Evolutionary conservation across 92 coral and sea anemone genomes (phyloP).

Genomic region (Zoanthus gigantus): DNA sequence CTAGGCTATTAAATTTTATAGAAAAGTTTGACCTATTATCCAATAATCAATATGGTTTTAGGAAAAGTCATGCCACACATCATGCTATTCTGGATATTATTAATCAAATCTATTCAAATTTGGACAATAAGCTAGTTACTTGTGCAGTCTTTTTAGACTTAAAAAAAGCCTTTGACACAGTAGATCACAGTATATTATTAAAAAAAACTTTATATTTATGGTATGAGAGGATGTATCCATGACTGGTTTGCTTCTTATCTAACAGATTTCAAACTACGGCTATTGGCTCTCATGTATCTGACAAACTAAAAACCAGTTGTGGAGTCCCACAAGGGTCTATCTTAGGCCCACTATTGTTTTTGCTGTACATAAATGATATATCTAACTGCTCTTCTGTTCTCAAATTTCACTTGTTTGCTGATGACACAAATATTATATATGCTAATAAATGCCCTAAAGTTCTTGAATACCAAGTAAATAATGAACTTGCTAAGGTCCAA

Average conservation of each 20-base stretch:
- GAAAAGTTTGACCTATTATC: conserved; percentile 33
- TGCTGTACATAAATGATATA: conserved; percentile 11
- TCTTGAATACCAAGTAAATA: conserved; percentile 21
- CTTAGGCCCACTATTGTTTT: conserved; percentile 20
- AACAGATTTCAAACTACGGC: not conserved
- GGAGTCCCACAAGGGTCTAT: conserved; percentile 17
- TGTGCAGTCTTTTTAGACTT: conserved; percentile 1
- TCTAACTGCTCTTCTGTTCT: not conserved
- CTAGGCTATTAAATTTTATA: conserved; percentile 22
- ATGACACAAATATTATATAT: not conserved
- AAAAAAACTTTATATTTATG: not conserved
- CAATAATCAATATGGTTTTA: not conserved
- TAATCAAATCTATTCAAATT: conserved; percentile 19
- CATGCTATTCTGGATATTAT: not conserved
- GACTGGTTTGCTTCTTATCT: not conserved
- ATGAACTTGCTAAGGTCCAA: conserved; percentile 23
- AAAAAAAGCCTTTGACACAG: too few relatives aligned
- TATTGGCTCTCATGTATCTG: conserved; percentile 1
- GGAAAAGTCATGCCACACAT: conserved; percentile 5
- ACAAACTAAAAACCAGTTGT: not conserved
- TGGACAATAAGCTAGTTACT: conserved; percentile 25
- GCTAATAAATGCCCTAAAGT: conserved; percentile 37
- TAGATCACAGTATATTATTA: too few relatives aligned
- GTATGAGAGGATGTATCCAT: too few relatives aligned
- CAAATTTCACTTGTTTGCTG: conserved; percentile 14